Base-by-base conservation (phyloP, 1,140 invertebrate genomes). In the Dysdera silvatica region DNA sequence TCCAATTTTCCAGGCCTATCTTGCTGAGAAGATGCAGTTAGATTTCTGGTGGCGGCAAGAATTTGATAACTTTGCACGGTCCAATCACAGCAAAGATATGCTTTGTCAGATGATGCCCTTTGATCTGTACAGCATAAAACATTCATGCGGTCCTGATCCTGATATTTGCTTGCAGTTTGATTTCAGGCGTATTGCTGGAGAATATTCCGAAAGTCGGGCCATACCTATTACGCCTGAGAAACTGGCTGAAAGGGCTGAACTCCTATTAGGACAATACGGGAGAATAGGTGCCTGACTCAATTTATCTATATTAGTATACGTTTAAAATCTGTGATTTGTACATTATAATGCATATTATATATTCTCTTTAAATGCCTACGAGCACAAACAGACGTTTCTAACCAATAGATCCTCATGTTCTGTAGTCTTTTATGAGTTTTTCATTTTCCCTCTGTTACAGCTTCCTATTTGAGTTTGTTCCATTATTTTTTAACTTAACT, bases 31-130 rank as follows among this genome's bases (percentile, higher is more conserved):
- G 20, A 85, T 87, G 67, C 82, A 87, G 61, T 75, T 98, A 29
- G 95, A 96, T 77, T 97, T 96, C 73, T 76, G 83, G 31, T 99
- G 96, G 96, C 81, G 91, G 24, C 96, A 99, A 75, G 74, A 85
- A 31, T 99, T 95, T 93, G 91, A 69, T 70, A 92, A 2, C 76
- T 29, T 49, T 14, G 7, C 52, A 14, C 92, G 0, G 82, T 85
- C 31, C 73, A 82, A 14, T 83, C 78, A 78, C 31, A 76, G 79
- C 20, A 87, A 85, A 0, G 91, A 95, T 67, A 84, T 99, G 18
- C 85, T 96, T 56, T 95, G 94, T 12, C 95, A 99, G 71, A 85
- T 98, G 83, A 96, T 98, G 91, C 96, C 96, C 8, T 99, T 99
- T 76, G 98, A 98, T 76, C 91, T 90, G 37, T 99, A 99, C 72